These are phyloP conservation scores for Malurus cyaneus DNA, from an alignment of 2,113 vertebrate species.

Conservation along the genomic window DNA sequence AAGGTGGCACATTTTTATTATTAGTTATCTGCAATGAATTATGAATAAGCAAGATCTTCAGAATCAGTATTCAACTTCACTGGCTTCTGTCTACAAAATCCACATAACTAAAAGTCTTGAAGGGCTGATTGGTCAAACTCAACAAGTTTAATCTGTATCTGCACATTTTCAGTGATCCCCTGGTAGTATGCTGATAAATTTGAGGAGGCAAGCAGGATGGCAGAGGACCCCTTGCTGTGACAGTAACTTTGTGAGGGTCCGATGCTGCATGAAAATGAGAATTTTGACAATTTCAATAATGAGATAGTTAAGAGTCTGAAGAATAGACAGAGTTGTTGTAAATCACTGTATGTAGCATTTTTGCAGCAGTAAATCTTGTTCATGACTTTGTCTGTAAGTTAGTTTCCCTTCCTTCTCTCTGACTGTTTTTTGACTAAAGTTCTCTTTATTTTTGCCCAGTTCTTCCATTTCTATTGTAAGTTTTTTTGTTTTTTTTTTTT, in stretches of 20 bases:
- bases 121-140: background rate
- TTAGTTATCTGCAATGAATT: conserved; percentile 57
- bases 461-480: background rate
- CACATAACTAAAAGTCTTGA: background rate
- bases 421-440: background rate
- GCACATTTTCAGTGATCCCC: background rate
- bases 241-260: background rate
- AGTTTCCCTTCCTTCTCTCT: background rate
- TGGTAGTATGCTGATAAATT: background rate
- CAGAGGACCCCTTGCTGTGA: background rate
- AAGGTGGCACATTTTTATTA: conserved; percentile 14
- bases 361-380: background rate
- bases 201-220: background rate
- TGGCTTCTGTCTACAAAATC: background rate
- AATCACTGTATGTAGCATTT: background rate
- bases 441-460: background rate
- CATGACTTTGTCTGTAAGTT: background rate
- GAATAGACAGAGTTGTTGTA: background rate
- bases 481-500: background rate
- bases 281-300: background rate
- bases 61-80: conserved; percentile 23
- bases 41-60: conserved; percentile 57
- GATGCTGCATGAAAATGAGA: background rate
- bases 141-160: background rate
- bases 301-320: background rate